Percentiles rank a stretch among this genome's conserved stretches.
Evolutionary conservation across 2,113 vertebrate species (phyloP).

Genomic region (Crotalus helleri): DNA sequence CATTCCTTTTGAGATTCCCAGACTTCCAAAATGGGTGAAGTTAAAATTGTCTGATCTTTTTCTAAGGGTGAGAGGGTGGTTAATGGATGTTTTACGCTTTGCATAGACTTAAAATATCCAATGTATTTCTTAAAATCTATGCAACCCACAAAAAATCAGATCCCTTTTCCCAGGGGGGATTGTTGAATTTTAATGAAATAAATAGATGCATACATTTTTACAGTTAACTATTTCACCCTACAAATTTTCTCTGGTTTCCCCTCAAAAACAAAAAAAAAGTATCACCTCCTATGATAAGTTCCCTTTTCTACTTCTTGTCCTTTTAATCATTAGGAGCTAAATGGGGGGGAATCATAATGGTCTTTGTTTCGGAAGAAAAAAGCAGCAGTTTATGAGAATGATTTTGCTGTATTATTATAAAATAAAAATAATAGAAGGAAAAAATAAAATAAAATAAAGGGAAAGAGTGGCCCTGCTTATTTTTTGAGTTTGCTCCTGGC

Average conservation of each 20-base stretch:
- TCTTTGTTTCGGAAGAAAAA: not conserved
- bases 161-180: not conserved
- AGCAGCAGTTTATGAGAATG: not conserved
- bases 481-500: not conserved
- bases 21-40: not conserved
- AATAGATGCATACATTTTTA: not conserved
- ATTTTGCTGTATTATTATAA: not conserved
- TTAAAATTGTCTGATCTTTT: not conserved
- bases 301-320: not conserved
- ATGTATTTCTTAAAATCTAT: not conserved
- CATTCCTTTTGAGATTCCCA: not conserved
- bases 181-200: not conserved
- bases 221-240: not conserved
- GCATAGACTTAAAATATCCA: not conserved
- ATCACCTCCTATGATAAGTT: not conserved
- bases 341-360: not conserved
- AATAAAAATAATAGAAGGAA: not conserved
- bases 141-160: not conserved
- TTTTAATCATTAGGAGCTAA: not conserved
- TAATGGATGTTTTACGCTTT: not conserved
- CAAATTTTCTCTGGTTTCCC: not conserved
- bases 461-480: not conserved
- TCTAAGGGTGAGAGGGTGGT: not conserved
- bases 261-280: not conserved
- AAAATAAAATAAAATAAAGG: not conserved